Base-by-base conservation (phyloP, 2,888 invertebrate species). In the Siphonodentalium dalli region DNA sequence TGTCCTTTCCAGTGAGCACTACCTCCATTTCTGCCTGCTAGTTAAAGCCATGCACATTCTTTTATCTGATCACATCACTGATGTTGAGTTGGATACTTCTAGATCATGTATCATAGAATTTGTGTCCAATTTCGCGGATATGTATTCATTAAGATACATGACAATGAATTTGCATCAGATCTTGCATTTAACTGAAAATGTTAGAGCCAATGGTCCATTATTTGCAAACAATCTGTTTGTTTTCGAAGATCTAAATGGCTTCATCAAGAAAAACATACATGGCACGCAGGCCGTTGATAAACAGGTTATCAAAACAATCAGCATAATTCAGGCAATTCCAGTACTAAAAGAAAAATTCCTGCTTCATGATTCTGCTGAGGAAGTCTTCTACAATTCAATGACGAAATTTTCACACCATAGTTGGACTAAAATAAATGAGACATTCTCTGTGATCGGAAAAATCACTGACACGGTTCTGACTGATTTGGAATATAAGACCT, bases 161-260 rank as follows among this genome's bases (percentile, higher is more conserved):
- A 44, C 51, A 15, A 28, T 51, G 8, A 51, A 51, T 38, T 7
- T 44, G 13, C 44, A 51, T 31, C 51, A 51, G 20, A 23, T 44
- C 15, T 23, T 52, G n/a, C 52, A 52, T 43, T 27, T 52, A n/a
- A 29, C 24, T 7, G 52, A 38, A 18, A 45, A 26, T 37, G 39
- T 38, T 11, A 2, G 46, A 20, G 15, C 37, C 11, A 45, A 18
- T 8, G 33, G 39, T 8, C 40, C 27, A 13, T 20, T 42, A 20
- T 54, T 23, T 54, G 42, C 38, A 28, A 54, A 54, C 38, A 54
- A 54, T 18, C 43, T 47, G 24, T 54, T 43, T 37, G 38, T 54
- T 23, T 42, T 43, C 41, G 41, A 54, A 42, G 54, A 54, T 42
- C 24, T 42, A 13, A 54, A 54, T 48, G 54, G 54, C 24, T 54